Percentiles rank a stretch among this genome's conserved stretches.
These are phyloP conservation scores for Loriculus beryllinus DNA, from an alignment of 2,797 vertebrate genomes.

Conservation along the genomic window DNA sequence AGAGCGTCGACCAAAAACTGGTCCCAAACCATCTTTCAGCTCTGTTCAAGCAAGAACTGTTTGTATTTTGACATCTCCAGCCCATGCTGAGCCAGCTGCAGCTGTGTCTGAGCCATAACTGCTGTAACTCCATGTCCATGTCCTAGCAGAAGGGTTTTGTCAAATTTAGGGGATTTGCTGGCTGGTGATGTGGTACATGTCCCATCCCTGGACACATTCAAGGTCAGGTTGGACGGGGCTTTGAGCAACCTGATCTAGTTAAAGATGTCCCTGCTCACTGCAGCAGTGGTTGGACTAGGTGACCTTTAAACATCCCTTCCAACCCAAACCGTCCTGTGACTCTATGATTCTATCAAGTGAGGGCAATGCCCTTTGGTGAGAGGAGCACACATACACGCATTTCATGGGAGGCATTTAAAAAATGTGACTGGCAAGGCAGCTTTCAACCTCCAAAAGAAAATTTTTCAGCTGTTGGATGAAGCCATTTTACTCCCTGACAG, in stretches of 20 bases:
- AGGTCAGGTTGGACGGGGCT: rapidly evolving
- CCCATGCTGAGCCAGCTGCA: not conserved
- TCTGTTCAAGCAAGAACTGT: rapidly evolving
- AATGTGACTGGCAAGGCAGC: rapidly evolving
- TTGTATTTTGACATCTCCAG: not conserved
- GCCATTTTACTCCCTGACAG: not conserved
- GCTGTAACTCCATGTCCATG: not conserved
- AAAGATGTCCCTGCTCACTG: not conserved
- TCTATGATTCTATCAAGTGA: not conserved
- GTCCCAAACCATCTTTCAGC: not conserved
- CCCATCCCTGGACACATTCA: not conserved
- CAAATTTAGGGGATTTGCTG: not conserved
- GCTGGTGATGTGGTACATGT: not conserved
- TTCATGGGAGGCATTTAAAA: not conserved
- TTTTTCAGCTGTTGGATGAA: not conserved
- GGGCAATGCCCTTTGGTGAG: not conserved
- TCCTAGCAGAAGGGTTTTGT: not conserved
- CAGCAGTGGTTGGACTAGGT: rapidly evolving
- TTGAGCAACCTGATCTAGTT: rapidly evolving
- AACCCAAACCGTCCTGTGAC: not conserved
- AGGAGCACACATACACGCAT: not conserved
- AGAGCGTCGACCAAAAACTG: not conserved
- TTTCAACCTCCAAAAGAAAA: not conserved
- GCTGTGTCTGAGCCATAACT: not conserved
- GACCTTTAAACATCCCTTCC: not conserved